These are phyloP conservation scores for Pycnomerus fuliginosus DNA, from an alignment of 2,888 invertebrate species.

Conservation along the genomic window DNA sequence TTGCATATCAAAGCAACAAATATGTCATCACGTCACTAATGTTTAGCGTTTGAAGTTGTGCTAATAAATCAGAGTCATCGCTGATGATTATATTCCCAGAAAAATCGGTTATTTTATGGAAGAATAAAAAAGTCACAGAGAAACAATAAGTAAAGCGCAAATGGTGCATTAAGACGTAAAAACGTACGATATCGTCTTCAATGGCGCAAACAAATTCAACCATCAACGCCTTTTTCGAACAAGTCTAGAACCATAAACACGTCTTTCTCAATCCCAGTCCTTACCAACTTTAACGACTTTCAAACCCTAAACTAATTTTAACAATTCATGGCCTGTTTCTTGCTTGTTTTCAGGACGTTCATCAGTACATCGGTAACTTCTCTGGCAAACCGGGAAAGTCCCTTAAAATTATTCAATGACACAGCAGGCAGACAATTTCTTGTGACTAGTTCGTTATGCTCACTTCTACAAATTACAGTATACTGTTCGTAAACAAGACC, in stretches of 20 bases:
- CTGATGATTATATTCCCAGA: not conserved
- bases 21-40: no score
- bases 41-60: no score
- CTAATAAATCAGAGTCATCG: not conserved
- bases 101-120: not conserved
- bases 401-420: no score
- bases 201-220: constrained; percentile 21
- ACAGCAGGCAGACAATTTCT: no score
- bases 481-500: no score
- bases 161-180: constrained; percentile 26
- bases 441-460: no score
- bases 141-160: constrained; percentile 25
- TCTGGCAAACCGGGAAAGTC: no score
- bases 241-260: constrained; percentile 25
- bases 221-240: constrained; percentile 16
- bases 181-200: constrained; percentile 23
- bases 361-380: no score
- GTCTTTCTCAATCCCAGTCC: constrained; percentile 23
- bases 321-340: constrained; percentile 22
- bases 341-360: constrained; percentile 17
- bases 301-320: constrained; percentile 23
- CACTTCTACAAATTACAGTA: no score
- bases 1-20: no score
- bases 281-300: constrained; percentile 23
- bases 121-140: constrained; percentile 16